Conservation (phyloP, 2,888 invertebrate species). For the Rhingia rostrata region DNA sequence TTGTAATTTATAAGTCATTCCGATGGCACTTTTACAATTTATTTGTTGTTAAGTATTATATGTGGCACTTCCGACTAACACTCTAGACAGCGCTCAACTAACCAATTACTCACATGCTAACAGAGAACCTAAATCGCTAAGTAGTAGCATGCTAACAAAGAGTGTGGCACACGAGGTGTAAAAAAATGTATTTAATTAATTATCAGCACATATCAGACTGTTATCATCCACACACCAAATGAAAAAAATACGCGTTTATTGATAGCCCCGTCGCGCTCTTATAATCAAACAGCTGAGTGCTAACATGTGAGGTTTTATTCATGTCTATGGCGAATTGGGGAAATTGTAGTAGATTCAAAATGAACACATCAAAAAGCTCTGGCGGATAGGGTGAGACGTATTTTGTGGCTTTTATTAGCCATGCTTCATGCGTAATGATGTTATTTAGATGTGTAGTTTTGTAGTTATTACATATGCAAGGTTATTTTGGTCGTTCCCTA, state of each 20-base stretch:
- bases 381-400: neutral
- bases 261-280: neutral
- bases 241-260: neutral
- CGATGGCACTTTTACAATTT: too few species aligned
- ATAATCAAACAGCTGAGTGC: constrained; percentile 20
- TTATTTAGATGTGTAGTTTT: too few species aligned
- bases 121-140: neutral
- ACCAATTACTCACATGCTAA: neutral
- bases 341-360: constrained; percentile 18
- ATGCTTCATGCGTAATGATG: too few species aligned
- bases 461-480: too few species aligned
- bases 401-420: neutral
- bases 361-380: constrained; percentile 21
- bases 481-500: too few species aligned
- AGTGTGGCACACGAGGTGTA: neutral
- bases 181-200: constrained; percentile 21
- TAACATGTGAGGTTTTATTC: constrained; percentile 21
- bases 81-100: neutral
- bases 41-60: neutral
- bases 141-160: constrained; percentile 13
- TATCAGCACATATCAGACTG: constrained; percentile 10
- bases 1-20: too few species aligned
- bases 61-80: neutral
- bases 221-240: constrained; percentile 10
- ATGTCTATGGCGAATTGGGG: constrained; percentile 15